These are phyloP conservation scores for Lycocerus yunnanus DNA, from an alignment of 2,888 invertebrate genomes.

Conservation along the genomic window DNA sequence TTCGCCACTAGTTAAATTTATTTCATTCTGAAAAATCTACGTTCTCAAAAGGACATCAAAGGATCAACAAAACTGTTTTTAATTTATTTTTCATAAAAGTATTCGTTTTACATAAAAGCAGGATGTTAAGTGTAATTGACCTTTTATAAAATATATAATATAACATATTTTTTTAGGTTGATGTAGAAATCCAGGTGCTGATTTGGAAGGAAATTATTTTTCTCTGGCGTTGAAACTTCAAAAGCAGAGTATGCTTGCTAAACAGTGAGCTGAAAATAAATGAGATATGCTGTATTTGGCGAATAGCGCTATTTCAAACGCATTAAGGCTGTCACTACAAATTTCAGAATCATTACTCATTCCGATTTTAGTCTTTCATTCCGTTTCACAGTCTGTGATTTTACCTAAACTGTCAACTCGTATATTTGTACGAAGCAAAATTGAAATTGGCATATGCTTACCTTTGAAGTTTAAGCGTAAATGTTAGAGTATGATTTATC, in stretches of 20 bases:
- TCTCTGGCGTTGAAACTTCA: conserved; percentile 40
- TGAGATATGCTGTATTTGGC: conserved; percentile 41
- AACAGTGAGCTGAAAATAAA: conserved; percentile 43
- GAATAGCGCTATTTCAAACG: conserved; percentile 42
- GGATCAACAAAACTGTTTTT: not conserved
- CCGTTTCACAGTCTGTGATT: conserved; percentile 38
- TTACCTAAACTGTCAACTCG: conserved; percentile 33
- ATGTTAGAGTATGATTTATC: conserved; percentile 25
- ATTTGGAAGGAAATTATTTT: conserved; percentile 40
- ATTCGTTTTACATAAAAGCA: conserved; percentile 24
- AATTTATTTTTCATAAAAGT: conserved; percentile 11
- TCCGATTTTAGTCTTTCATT: conserved; percentile 38
- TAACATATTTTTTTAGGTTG: conserved; percentile 27
- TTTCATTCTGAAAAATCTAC: not conserved
- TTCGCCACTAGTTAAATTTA: not conserved
- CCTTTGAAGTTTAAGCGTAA: conserved; percentile 28
- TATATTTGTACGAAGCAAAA: conserved; percentile 23
- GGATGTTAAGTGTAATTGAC: conserved; percentile 30
- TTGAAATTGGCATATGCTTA: conserved; percentile 31
- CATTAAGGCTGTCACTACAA: conserved; percentile 48
- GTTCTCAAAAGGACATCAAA: not conserved
- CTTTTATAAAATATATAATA: conserved; percentile 23
- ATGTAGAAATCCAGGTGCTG: conserved; percentile 32
- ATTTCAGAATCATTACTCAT: conserved; percentile 50
- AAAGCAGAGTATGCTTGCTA: conserved; percentile 39